Base-by-base conservation (phyloP, 2,797 vertebrate genomes). In the Molothrus aeneus region DNA sequence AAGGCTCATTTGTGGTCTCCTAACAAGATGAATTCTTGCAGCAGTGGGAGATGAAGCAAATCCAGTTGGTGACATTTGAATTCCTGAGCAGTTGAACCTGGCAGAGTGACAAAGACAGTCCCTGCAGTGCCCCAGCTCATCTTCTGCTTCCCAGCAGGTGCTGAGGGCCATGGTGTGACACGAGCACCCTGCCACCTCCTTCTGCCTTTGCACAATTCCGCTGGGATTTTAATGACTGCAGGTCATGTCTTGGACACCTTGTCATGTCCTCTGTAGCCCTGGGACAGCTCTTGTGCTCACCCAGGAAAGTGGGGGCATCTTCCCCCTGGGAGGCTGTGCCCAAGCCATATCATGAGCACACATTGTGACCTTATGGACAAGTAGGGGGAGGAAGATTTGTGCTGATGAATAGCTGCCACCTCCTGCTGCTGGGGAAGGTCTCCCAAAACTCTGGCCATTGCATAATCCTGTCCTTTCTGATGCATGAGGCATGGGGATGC, bases 141-240 rank as follows among this genome's bases (percentile, higher is more conserved):
- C 61, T 90, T 90, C 81, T 95, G 68, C 90, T 91, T 93, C 63
- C 80, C 11, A 8, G 70, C 61, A 93, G 87, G 78, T 6, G 22
- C 72, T 9, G 7, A 66, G 77, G 63, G 65, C 64, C 57, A 40
- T 3, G 7, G 69, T 6, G 4, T 7, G 11, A 82, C 3, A 7
- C 24, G 42, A 97, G 75, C 72, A 90, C 66, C 82, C 85, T 34
- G 38, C 70, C 72, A 48, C 88, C 54, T 78, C 34, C 73, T 83
- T 69, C 84, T 3, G 2, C 92, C 81, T 93, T 50, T 47, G 64
- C 90, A 82, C 12, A 63, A 72, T 93, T 94, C 43, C 42, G 65
- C 91, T 92, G 94, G 91, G 93, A 91, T 97, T 98, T 97, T 95
- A 96, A 92, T 96, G 96, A 95, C 93, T 93, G 90, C 91, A 91